Evolutionary conservation across 1,140 invertebrate species (phyloP).

Genomic region (Sminthurides bifidus): DNA sequence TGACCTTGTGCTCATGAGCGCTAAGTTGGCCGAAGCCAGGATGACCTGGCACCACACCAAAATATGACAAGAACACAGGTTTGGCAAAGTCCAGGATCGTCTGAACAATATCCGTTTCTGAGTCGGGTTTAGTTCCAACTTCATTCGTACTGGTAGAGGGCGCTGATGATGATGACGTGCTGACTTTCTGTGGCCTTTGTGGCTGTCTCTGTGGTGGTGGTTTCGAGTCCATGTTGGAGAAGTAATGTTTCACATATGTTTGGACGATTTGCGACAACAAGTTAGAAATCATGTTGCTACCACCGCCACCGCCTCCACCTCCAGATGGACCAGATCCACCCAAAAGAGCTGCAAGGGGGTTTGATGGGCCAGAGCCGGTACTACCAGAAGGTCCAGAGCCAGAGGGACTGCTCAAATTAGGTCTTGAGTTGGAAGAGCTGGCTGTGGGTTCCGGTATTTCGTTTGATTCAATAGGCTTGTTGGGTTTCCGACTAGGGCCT

Average conservation of each 20-base stretch:
- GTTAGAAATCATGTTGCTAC: slow-evolving; percentile 1
- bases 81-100: slow-evolving; percentile 30
- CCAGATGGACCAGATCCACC: not conserved
- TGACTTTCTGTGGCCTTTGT: slow-evolving; percentile 9
- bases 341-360: not conserved
- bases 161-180: not conserved
- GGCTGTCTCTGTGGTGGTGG: not conserved
- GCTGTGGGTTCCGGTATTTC: slow-evolving; percentile 12
- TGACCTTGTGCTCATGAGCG: slow-evolving; percentile 14
- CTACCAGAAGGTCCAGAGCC: not conserved
- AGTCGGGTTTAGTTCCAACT: not conserved
- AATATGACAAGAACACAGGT: slow-evolving; percentile 32
- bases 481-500: not conserved
- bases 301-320: slow-evolving; percentile 1
- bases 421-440: not conserved
- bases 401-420: not conserved
- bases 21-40: slow-evolving; percentile 25
- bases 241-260: slow-evolving; percentile 25
- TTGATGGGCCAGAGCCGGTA: not conserved
- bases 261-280: slow-evolving; percentile 19
- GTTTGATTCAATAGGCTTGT: slow-evolving; percentile 13
- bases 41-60: slow-evolving; percentile 18
- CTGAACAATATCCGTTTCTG: slow-evolving; percentile 25
- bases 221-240: slow-evolving; percentile 9
- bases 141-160: not conserved